Conservation (phyloP, 2,113 vertebrate species). For the Nesospiza acunhae region DNA sequence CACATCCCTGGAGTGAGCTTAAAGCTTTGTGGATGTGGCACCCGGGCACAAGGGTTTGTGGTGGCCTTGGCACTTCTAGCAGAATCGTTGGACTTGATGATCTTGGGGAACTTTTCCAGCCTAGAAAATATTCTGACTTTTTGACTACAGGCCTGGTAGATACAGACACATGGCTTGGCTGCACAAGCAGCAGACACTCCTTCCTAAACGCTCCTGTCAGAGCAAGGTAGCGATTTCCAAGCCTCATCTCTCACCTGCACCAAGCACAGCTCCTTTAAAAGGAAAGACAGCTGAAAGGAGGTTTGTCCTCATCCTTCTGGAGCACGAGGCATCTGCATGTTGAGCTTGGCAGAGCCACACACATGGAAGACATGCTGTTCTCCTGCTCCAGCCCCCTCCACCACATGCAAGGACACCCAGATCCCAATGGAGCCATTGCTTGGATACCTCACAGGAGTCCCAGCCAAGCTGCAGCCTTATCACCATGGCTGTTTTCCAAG, state of each 20-base stretch:
- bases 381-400: background rate
- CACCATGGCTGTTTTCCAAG: background rate
- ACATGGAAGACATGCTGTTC: rapidly evolving
- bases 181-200: background rate
- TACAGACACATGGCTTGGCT: rapidly evolving
- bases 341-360: background rate
- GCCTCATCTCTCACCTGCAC: background rate
- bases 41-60: background rate
- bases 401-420: background rate
- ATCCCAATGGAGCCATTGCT: background rate
- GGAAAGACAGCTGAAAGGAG: background rate
- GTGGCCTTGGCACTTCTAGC: background rate
- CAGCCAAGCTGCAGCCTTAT: background rate
- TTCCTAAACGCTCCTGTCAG: background rate
- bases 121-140: background rate
- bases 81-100: background rate
- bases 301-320: background rate
- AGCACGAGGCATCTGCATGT: background rate
- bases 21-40: background rate
- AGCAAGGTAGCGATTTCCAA: background rate
- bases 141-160: background rate
- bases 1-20: background rate
- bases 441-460: rapidly evolving
- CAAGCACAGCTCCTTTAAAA: background rate
- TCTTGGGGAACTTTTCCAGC: background rate